Conservation (phyloP, 2,113 vertebrate species). For the human region DNA sequence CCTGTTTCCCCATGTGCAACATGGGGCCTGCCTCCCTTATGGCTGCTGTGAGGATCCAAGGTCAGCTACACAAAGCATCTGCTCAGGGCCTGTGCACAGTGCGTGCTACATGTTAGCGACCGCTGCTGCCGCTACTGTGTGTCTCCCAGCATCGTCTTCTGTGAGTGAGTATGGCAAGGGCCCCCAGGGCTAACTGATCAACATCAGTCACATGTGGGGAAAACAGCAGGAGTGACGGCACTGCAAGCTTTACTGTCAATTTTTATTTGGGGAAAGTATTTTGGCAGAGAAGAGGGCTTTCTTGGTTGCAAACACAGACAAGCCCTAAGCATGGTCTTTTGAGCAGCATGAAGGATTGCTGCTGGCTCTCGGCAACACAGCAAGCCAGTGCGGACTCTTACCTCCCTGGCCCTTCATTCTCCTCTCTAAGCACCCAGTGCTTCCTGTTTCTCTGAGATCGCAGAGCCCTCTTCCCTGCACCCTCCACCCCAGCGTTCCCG, state of each 20-base stretch:
- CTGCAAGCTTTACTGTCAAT: not conserved
- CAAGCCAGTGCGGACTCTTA: not conserved
- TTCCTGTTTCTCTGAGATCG: not conserved
- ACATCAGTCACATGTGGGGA: not conserved
- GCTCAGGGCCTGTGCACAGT: not conserved
- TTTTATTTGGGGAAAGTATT: not conserved
- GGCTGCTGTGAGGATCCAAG: not conserved
- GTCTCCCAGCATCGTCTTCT: not conserved
- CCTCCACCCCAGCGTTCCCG: not conserved
- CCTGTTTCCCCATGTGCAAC: not conserved
- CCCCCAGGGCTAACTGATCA: not conserved
- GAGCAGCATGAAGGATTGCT: not conserved
- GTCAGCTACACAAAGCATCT: fast-evolving
- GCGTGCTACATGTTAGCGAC: fast-evolving
- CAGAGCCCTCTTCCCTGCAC: not conserved
- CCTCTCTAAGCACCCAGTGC: not conserved
- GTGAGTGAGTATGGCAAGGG: not conserved
- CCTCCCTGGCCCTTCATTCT: no score
- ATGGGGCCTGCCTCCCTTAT: not conserved
- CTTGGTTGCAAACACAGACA: not conserved
- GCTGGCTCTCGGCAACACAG: not conserved
- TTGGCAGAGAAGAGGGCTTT: not conserved
- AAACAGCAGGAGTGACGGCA: not conserved
- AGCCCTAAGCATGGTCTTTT: not conserved
- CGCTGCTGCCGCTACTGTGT: not conserved